Percentiles rank a stretch among this genome's conserved stretches.
Conservation (phyloP, 2,113 vertebrate genomes). For the Pelobates fuscus region DNA sequence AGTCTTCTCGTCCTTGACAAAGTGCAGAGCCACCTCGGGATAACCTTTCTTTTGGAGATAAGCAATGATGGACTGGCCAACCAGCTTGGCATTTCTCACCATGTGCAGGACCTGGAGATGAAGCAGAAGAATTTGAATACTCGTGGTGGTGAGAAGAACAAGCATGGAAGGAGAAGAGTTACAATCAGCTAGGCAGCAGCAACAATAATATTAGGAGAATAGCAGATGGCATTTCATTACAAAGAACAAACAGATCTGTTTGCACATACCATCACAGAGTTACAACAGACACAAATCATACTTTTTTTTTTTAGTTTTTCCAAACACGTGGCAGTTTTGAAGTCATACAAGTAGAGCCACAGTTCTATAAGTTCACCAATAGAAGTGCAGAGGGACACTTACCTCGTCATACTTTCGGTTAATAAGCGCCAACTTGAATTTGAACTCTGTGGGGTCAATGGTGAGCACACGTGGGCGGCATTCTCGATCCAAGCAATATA, state of each 20-base stretch:
- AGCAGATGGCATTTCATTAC: background rate
- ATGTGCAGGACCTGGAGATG: constrained; percentile 88
- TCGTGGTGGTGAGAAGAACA: too few species aligned
- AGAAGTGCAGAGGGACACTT: constrained; percentile 34
- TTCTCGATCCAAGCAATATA: constrained; percentile 93
- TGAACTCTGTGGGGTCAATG: constrained; percentile 95
- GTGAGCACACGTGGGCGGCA: constrained; percentile 90
- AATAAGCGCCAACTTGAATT: constrained; percentile 93
- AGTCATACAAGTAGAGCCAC: too few species aligned
- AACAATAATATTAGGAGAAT: background rate
- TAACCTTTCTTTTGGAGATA: constrained; percentile 98
- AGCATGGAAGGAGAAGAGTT: too few species aligned
- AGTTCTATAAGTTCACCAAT: too few species aligned
- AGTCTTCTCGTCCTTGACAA: constrained; percentile 96
- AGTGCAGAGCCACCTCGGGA: constrained; percentile 94
- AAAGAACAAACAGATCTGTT: too few species aligned
- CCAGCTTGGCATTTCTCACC: constrained; percentile 93
- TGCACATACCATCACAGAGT: too few species aligned
- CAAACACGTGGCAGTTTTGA: too few species aligned
- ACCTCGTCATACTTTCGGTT: constrained; percentile 97
- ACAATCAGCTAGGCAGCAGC: too few species aligned
- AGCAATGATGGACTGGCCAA: constrained; percentile 97
- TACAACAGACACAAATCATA: too few species aligned
- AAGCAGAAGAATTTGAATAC: too few species aligned
- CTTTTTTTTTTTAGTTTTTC: too few species aligned